A percentile compares a stretch with the other conserved stretches of the same genome.
Conservation (phyloP, 2,113 vertebrate genomes). For the Hyla sarda region DNA sequence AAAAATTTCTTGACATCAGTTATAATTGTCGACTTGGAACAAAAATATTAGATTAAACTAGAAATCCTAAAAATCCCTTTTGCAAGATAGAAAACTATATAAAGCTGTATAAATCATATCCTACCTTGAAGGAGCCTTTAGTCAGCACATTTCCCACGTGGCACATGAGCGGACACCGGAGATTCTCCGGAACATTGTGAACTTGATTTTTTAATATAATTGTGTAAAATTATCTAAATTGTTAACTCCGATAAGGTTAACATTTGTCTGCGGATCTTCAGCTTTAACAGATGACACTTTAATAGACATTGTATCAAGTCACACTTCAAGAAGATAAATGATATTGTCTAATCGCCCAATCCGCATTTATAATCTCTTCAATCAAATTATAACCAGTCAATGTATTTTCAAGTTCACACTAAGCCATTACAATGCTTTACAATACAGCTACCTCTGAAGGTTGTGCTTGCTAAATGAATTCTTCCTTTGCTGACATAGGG, state of each 20-base stretch:
- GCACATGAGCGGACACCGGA: background rate
- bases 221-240: constrained; percentile 69
- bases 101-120: background rate
- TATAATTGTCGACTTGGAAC: background rate
- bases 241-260: constrained; percentile 68
- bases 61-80: background rate
- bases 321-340: constrained; percentile 68
- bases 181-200: constrained; percentile 58
- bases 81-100: background rate
- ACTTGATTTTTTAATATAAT: constrained; percentile 65
- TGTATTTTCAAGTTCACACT: constrained; percentile 72
- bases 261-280: constrained; percentile 69
- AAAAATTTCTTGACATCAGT: background rate
- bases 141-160: background rate
- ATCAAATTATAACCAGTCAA: constrained; percentile 67
- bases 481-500: constrained; percentile 31
- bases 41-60: background rate
- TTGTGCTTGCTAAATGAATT: constrained; percentile 61
- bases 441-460: constrained; percentile 56
- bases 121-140: background rate
- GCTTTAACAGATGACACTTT: constrained; percentile 69
- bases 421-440: constrained; percentile 67
- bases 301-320: constrained; percentile 69
- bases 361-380: constrained; percentile 63
- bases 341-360: constrained; percentile 63